phyloP scores from a whole-genome alignment of 2,797 vertebrate species.

The Philypnodon macrostomus region DNA sequence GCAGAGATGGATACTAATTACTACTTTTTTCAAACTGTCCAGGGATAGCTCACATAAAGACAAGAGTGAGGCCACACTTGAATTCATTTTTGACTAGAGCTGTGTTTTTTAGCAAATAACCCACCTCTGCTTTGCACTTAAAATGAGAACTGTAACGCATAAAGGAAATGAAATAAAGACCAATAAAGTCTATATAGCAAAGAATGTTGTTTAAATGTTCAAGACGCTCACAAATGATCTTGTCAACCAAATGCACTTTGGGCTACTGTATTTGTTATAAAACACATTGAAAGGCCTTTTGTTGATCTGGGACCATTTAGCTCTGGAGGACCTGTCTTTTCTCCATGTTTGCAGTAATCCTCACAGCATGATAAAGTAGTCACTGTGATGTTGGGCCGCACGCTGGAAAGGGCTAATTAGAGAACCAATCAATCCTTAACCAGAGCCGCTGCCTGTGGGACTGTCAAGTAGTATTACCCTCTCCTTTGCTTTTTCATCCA shows the following conservation, averaged over 20 bases:
- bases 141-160: too few relatives aligned
- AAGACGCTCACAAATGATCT: neutral
- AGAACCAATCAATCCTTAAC: conserved; percentile 68
- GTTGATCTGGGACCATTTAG: conserved; percentile 40
- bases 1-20: too few relatives aligned
- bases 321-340: conserved; percentile 49
- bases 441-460: conserved; percentile 55
- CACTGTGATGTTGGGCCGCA: conserved; percentile 53
- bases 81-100: too few relatives aligned
- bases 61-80: too few relatives aligned
- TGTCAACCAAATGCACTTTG: neutral
- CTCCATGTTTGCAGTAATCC: conserved; percentile 54
- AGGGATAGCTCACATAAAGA: too few relatives aligned
- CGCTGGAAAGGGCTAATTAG: conserved; percentile 70
- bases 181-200: neutral
- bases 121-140: too few relatives aligned
- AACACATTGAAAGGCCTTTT: conserved; percentile 17
- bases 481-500: conserved; percentile 33
- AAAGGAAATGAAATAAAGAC: too few relatives aligned
- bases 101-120: too few relatives aligned
- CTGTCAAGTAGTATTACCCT: conserved; percentile 58
- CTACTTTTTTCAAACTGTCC: too few relatives aligned
- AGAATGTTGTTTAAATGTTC: neutral
- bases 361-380: conserved; percentile 62
- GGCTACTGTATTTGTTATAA: conserved; percentile 11